A percentile compares a stretch with the other conserved stretches of the same genome.
Evolutionary conservation across 2,113 vertebrate genomes (phyloP).

Genomic region (Hymenochirus boettgeri): DNA sequence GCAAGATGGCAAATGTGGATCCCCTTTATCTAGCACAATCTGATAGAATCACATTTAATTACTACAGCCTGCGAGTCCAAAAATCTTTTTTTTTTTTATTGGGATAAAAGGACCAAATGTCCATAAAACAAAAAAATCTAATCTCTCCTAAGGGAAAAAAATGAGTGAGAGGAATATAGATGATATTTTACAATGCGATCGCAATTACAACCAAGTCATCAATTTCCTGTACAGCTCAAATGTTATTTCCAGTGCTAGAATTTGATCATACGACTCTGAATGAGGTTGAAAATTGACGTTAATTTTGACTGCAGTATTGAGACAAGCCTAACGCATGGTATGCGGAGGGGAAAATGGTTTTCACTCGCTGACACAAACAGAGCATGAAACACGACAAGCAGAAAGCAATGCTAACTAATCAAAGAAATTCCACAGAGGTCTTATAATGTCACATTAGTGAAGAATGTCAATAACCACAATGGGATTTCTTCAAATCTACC

Average conservation of each 20-base stretch:
- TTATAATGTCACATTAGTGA: conserved; percentile 25
- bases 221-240: conserved; percentile 28
- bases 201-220: conserved; percentile 28
- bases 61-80: no score
- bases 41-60: no score
- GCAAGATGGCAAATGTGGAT: no score
- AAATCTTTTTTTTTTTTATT: no score
- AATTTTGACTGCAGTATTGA: conserved; percentile 21
- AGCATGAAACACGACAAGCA: conserved; percentile 24
- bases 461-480: conserved; percentile 28
- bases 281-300: conserved; percentile 30
- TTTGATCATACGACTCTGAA: conserved; percentile 31
- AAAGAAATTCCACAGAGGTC: conserved; percentile 24
- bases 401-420: conserved; percentile 20
- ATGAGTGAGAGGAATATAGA: not conserved
- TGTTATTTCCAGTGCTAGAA: conserved; percentile 20
- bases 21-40: no score
- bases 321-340: conserved; percentile 10
- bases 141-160: not conserved
- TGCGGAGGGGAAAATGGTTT: not conserved
- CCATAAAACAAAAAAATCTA: no score
- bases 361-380: not conserved
- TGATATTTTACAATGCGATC: conserved; percentile 25
- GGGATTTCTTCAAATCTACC: conserved; percentile 21
- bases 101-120: no score